Conservation (phyloP, 2,888 invertebrate genomes). For the Branchinecta sandiegonensis region DNA sequence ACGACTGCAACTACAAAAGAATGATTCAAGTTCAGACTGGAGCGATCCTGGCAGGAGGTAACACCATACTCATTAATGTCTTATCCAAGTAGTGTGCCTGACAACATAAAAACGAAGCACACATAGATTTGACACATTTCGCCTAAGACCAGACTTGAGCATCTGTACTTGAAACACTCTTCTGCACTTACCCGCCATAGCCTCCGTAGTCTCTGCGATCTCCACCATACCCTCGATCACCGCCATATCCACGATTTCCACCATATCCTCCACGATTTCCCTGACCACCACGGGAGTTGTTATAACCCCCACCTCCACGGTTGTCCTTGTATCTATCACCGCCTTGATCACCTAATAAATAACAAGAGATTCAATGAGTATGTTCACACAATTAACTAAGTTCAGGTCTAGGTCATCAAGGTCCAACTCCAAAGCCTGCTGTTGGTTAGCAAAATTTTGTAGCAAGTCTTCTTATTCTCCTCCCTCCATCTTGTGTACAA, state of each 20-base stretch:
- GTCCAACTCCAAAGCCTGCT: no score
- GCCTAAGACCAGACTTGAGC: neutral
- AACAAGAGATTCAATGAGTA: no score
- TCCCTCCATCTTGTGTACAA: no score
- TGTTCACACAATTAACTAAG: no score
- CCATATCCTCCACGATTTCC: constrained; percentile 25
- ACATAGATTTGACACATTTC: neutral
- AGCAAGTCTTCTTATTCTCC: no score
- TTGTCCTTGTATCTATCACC: constrained; percentile 23
- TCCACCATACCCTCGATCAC: neutral
- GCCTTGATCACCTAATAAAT: no score
- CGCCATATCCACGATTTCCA: constrained; percentile 15
- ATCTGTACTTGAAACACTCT: neutral
- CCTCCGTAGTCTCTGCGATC: neutral
- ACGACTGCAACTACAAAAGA: no score
- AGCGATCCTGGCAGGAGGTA: neutral
- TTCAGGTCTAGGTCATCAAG: no score
- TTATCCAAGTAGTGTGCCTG: constrained; percentile 14
- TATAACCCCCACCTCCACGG: constrained; percentile 26
- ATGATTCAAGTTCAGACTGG: no score
- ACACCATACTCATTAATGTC: neutral
- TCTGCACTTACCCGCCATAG: neutral
- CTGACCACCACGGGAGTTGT: constrained; percentile 31
- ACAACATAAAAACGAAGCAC: neutral
- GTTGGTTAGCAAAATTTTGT: no score